Evolutionary conservation across 2,888 invertebrate genomes (phyloP), one percentile per base, ranked within the genome.

Genomic region (Megaustenia siamemsis): DNA sequence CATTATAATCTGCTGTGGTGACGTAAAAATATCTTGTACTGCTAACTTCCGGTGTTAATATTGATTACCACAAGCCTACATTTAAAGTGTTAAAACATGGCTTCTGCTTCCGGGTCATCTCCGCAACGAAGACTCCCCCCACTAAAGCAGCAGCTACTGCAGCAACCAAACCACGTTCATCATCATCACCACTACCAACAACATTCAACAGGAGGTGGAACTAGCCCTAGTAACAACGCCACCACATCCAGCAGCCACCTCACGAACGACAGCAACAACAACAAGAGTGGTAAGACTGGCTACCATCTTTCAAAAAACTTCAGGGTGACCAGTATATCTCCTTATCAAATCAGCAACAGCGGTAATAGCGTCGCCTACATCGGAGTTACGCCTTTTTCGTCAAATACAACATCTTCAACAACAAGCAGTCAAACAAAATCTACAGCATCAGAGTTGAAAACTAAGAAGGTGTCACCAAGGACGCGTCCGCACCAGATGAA

Each of bases 81-180:
- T n/a, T n/a, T n/a, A n/a, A n/a, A n/a, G n/a, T n/a, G n/a, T n/a
- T n/a, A 21, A 8, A 68, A 28, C 28, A 69, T 35, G 40, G 60
- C 73, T 73, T 66, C 77, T 6, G 56, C 69, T 1, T 43, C 24
- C 24, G 53, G 80, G 49, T 71, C 71, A 15, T 32, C 68, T 56
- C 49, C 56, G 38, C 76, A 84, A 45, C 32, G 66, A 79, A 40
- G 68, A 45, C 63, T 68, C 2, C 79, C 63, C 0, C 63, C 79
- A 18, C 79, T 66, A 3, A 79, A 45, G 24, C 79, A 79, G 21
- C 63, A 63, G 45, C 63, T 49, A 15, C 45, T 79, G 21, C 66
- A 68, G 43, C 68, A 68, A 32, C 43, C 71, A 45, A 75, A 53
- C 35, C 49, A 53, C 53, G 21, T 53, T 18, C 49, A 75, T 49